A percentile compares a stretch with the other conserved stretches of the same genome.
These are phyloP conservation scores for Caranx melampygus DNA, from an alignment of 2,113 vertebrate genomes.

Conservation along the genomic window DNA sequence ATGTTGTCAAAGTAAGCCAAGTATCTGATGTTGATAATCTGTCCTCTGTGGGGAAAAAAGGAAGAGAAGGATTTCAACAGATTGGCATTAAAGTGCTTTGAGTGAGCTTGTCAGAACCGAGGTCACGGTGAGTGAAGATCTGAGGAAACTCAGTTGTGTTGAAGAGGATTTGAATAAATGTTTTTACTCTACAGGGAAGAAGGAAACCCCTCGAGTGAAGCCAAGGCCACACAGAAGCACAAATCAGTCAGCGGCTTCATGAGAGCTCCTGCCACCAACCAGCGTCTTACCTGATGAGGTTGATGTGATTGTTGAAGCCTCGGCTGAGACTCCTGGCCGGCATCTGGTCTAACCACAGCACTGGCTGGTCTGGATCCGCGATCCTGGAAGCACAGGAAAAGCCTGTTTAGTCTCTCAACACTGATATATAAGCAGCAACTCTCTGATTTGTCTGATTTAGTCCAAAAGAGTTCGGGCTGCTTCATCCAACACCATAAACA, in stretches of 20 bases:
- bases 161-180: background rate
- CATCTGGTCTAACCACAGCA: constrained; percentile 99
- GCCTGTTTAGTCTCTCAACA: constrained; percentile 1
- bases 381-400: constrained; percentile 82
- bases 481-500: background rate
- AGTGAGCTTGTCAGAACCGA: constrained; percentile 1
- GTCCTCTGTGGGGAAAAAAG: constrained; percentile 85
- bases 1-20: constrained; percentile 97
- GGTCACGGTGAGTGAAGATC: background rate
- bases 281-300: constrained; percentile 90
- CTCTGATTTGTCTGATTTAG: background rate
- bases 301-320: constrained; percentile 99
- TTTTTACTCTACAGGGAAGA: background rate
- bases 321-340: constrained; percentile 93
- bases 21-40: constrained; percentile 97
- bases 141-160: background rate
- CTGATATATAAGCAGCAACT: constrained; percentile 2
- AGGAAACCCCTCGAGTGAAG: background rate
- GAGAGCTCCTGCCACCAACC: background rate
- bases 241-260: background rate
- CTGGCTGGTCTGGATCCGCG: constrained; percentile 97
- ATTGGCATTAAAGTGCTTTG: background rate
- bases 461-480: background rate
- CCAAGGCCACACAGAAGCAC: background rate
- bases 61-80: background rate